Conservation (phyloP, 2,113 vertebrate genomes). For the Notiomystis cincta region DNA sequence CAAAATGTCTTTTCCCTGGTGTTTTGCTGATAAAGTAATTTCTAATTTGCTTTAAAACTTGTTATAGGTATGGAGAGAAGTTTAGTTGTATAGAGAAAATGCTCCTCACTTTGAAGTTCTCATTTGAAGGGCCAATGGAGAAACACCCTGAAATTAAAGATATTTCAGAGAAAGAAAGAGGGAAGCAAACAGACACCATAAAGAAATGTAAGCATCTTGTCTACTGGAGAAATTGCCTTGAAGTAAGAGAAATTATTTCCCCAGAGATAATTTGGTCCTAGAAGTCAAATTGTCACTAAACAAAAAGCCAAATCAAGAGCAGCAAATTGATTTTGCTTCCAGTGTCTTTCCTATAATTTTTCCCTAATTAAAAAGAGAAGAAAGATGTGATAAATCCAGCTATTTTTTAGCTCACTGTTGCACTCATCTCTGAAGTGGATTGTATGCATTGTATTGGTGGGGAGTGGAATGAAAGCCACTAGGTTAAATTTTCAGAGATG, state of each 20-base stretch:
- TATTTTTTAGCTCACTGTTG: neutral
- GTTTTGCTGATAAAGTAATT: neutral
- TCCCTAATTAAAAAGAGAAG: constrained; percentile 44
- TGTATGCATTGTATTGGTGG: neutral
- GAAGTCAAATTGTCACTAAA: constrained; percentile 26
- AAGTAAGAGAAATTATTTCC: constrained; percentile 39
- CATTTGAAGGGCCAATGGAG: neutral
- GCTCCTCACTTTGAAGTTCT: neutral
- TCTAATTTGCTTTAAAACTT: neutral
- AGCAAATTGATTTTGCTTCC: constrained; percentile 45
- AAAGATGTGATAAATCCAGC: neutral
- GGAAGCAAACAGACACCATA: neutral
- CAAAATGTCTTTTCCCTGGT: neutral
- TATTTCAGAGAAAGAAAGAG: neutral
- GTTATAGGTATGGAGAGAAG: neutral
- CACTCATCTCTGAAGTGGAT: neutral
- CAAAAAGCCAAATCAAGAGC: constrained; percentile 14
- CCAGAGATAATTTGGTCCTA: constrained; percentile 1
- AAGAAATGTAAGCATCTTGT: constrained; percentile 2
- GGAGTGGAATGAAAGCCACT: neutral
- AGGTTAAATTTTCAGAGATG: neutral
- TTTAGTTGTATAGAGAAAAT: neutral
- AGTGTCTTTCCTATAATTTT: neutral
- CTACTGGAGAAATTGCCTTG: neutral
- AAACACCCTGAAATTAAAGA: neutral